phyloP scores from a whole-genome alignment of 92 coral and sea anemone genomes.

The Porites rus region DNA sequence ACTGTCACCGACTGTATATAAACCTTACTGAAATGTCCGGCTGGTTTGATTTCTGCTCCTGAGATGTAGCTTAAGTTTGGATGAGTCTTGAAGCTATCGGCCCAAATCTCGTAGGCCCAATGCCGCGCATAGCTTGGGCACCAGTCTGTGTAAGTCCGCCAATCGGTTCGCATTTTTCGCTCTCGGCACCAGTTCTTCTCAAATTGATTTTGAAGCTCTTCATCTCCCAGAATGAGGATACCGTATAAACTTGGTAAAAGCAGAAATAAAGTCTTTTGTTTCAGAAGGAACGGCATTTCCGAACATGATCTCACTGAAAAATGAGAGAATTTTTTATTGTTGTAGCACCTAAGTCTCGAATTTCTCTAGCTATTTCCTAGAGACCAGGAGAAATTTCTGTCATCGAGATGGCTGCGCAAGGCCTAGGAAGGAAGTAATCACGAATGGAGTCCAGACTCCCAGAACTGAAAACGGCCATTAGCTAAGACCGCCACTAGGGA shows the following conservation, averaged over 20 bases:
- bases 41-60: conserved; percentile 60
- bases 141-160: conserved; percentile 65
- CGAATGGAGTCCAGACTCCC: no score
- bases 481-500: no score
- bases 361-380: no score
- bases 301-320: neutral
- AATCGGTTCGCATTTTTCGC: conserved; percentile 75
- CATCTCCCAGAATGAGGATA: conserved; percentile 1
- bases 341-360: no score
- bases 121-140: conserved; percentile 61
- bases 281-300: neutral
- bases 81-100: conserved; percentile 50
- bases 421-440: no score
- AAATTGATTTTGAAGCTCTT: conserved; percentile 14
- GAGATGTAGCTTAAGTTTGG: conserved; percentile 57
- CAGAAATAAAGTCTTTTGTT: neutral
- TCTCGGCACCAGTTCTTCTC: conserved; percentile 76
- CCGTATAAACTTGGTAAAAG: neutral
- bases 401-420: no score
- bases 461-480: no score
- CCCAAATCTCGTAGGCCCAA: conserved; percentile 50
- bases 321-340: no score
- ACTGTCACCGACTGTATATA: conserved; percentile 72
- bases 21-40: conserved; percentile 60
- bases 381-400: no score